Percentiles rank a stretch among this genome's conserved stretches.
Evolutionary conservation across 2,888 invertebrate species (phyloP).

Genomic region (Diaperis boleti): DNA sequence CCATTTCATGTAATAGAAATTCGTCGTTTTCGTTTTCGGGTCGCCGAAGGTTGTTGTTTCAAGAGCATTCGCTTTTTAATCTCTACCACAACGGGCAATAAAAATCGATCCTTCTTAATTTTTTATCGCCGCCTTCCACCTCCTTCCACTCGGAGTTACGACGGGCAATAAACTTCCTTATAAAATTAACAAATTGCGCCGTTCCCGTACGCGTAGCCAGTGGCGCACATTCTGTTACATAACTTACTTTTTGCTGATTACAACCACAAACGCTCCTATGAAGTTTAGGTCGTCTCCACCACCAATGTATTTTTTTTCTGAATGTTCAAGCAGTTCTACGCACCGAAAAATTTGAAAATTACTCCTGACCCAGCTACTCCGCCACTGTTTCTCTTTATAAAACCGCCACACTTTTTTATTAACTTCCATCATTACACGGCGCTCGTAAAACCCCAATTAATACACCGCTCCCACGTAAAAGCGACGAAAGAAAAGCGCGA

Average conservation of each 20-base stretch:
- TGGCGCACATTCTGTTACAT: too few species aligned
- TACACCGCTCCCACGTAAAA: background rate
- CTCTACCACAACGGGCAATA: background rate
- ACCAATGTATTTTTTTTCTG: too few species aligned
- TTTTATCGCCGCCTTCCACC: conserved; percentile 8
- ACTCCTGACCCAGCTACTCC: too few species aligned
- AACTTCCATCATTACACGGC: conserved; percentile 12
- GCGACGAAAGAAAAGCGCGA: background rate
- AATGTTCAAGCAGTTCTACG: too few species aligned
- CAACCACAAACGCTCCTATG: too few species aligned
- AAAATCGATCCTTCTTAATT: conserved; percentile 17
- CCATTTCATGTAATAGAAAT: too few species aligned
- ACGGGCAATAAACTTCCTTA: conserved; percentile 21
- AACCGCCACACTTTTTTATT: conserved; percentile 18
- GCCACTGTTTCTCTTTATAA: conserved; percentile 18
- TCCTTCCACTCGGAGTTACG: conserved; percentile 1
- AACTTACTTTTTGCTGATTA: too few species aligned
- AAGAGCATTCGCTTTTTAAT: background rate
- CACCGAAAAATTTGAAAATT: too few species aligned
- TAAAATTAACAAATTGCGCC: conserved; percentile 33
- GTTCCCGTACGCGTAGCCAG: too few species aligned
- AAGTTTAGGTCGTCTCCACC: too few species aligned
- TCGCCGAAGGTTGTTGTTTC: too few species aligned
- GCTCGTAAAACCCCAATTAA: conserved; percentile 13
- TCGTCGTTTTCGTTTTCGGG: too few species aligned